Evolutionary conservation across 2,797 vertebrate species (phyloP).

Genomic region (Naso thynnoides): DNA sequence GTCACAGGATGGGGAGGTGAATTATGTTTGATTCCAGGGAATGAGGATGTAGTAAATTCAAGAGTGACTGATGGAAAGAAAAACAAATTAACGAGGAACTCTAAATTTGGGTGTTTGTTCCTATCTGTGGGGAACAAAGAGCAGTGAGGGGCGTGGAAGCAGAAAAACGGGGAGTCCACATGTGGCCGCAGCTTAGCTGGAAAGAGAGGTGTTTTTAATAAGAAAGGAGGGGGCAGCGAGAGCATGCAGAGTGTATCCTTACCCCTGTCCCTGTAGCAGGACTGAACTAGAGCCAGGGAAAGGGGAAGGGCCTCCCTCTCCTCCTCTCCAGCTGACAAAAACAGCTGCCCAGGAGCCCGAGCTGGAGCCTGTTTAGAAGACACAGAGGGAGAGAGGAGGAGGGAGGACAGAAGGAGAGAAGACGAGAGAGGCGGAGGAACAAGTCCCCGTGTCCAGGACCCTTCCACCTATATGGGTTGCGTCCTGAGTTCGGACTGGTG

Average conservation of each 20-base stretch:
- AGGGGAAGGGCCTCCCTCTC: conserved; percentile 82
- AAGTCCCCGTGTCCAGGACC: conserved; percentile 46
- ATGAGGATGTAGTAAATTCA: conserved; percentile 13
- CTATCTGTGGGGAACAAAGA: conserved; percentile 37
- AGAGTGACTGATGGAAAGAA: not conserved
- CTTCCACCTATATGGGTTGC: conserved; percentile 85
- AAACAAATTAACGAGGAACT: conserved; percentile 15
- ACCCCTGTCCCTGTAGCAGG: conserved; percentile 58
- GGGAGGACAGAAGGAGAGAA: conserved; percentile 47
- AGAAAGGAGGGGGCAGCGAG: conserved; percentile 29
- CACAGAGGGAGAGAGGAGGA: conserved; percentile 42
- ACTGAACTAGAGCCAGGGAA: conserved; percentile 80
- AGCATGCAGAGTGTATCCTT: conserved; percentile 66
- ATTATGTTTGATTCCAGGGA: conserved; percentile 1
- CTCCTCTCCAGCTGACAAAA: conserved; percentile 85
- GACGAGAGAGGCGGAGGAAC: conserved; percentile 28
- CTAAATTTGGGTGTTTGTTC: conserved; percentile 13
- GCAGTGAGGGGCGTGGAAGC: conserved; percentile 27
- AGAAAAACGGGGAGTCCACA: conserved; percentile 43
- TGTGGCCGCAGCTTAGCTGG: conserved; percentile 41
- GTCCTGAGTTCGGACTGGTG: conserved; percentile 84
- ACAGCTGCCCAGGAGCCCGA: conserved; percentile 81
- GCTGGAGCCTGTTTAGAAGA: conserved; percentile 60
- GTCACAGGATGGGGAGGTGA: conserved; percentile 22
- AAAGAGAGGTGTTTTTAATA: conserved; percentile 68